Base-by-base conservation (phyloP, 2,113 vertebrate species). In the Coregonus clupeaformis region DNA sequence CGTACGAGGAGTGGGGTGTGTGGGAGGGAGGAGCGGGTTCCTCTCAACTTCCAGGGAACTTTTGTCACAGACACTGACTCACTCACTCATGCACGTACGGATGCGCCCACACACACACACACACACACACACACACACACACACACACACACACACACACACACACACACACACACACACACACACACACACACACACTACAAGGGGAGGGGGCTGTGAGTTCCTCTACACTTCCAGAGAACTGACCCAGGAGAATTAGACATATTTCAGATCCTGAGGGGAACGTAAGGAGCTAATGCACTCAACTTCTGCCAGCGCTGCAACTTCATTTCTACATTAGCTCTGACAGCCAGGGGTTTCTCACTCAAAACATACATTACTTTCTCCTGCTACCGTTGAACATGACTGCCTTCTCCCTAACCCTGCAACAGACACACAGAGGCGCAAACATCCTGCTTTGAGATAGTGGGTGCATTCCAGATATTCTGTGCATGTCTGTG, bases 291-390 rank as follows among this genome's bases (percentile, higher is more conserved):
- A 6, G 1, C 20, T 62, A 29, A 59, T 32, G 45, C 30, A 69
- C 12, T 45, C 4, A n/a, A 72, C 60, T 11, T 59, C 5, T 13
- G 6, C 72, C 27, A 59, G n/a, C 69, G 2, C 52, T 74, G 6
- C 24, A n/a, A n/a, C n/a, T n/a, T n/a, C 9, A 25, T n/a, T 9
- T 42, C 79, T 78, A 67, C 75, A 72, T 77, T 32, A 72, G 76
- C 22, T 29, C 0, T 71, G 68, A 1, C 7, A 42, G 36, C 36
- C 36, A 2, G 32, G 6, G 24, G 76, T 83, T 85, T 75, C 72
- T 83, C 70, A 73, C 75, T 79, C 70, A 75, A 67, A 57, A 32
- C 27, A 69, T 76, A 77, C 42, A 82, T 77, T 75, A 80, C 77
- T 16, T 13, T 24, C 59, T 13, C 18, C 5, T 36, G 64, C 4